Base-by-base conservation (phyloP, 1,140 invertebrate species). In the Eueides isabella region DNA sequence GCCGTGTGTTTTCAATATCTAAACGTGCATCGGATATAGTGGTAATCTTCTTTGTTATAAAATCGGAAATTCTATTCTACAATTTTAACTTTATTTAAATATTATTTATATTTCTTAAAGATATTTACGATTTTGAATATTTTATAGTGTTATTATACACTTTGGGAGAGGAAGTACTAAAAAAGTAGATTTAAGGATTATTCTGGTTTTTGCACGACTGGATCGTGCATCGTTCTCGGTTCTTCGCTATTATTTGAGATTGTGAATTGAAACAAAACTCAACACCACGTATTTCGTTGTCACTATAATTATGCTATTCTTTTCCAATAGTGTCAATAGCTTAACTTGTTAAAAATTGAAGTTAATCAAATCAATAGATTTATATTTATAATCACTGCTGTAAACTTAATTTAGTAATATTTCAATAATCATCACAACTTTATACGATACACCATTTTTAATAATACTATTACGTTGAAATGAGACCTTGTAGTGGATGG, bases 1-100 rank as follows among this genome's bases (percentile, higher is more conserved):
- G 23, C 44, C 11, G 44, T 55, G 26, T 55, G 48, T 55, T 55
- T 55, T 55, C 48, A 26, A 55, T 55, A 55, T 55, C 44, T 55
- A 12, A 26, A 26, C 48, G 48, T 11, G 9, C 9, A 23, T n/a
- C 48, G 9, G 19, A 55, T 23, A 55, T 55, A 55, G 19, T 23
- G 41, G 41, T 44, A n/a, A 44, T 44, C 41, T 44, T 44, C 41
- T 44, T 44, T 44, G 41, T 16, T 44, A 19, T 44, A 19, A 44
- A n/a, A 44, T 19, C 41, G 19, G 41, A 44, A 16, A 44, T 2
- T 44, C 6, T 44, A n/a, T 44, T 2, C n/a, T n/a, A 19, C 7
- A 5, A 19, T 44, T n/a, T 44, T 44, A 44, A 19, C 41, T 5
- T 16, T 44, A 9, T 44, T 44, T 44, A 44, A 44, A 14, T 19